These are phyloP conservation scores for Temnothorax rugatulus DNA, from an alignment of 2,888 invertebrate genomes.

Conservation along the genomic window DNA sequence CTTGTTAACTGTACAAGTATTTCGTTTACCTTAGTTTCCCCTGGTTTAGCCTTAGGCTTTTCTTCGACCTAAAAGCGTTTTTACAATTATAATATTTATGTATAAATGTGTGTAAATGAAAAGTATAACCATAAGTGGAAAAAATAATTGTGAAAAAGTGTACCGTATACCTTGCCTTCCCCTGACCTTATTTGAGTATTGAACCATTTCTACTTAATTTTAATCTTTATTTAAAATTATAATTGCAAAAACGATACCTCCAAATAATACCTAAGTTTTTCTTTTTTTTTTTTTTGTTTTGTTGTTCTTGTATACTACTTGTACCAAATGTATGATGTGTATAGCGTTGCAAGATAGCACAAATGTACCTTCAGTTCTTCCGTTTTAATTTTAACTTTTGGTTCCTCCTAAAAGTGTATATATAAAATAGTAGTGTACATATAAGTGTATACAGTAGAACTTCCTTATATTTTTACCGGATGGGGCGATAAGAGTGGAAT, in stretches of 20 bases:
- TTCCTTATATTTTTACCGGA: too few relatives aligned
- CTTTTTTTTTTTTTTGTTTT: background rate
- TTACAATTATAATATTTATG: background rate
- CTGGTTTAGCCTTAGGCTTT: slow-evolving; percentile 72
- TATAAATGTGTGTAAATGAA: background rate
- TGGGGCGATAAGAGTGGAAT: too few relatives aligned
- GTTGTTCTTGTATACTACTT: background rate
- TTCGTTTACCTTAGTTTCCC: slow-evolving; percentile 67
- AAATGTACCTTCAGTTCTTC: slow-evolving; percentile 71
- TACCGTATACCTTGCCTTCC: slow-evolving; percentile 75
- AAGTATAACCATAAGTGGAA: background rate
- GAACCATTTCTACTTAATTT: background rate
- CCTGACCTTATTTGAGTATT: slow-evolving; percentile 58
- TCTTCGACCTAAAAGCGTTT: slow-evolving; percentile 55
- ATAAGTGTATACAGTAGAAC: too few relatives aligned
- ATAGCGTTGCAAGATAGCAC: background rate
- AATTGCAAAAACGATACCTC: background rate
- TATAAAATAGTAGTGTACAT: background rate
- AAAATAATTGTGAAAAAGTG: slow-evolving; percentile 17
- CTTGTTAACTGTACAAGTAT: background rate
- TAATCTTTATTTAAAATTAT: background rate
- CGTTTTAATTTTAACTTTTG: slow-evolving; percentile 51
- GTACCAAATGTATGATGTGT: background rate
- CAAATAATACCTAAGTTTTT: background rate
- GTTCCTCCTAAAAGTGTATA: slow-evolving; percentile 64